Evolutionary conservation across 2,888 invertebrate genomes (phyloP), one percentile per base, ranked within the genome.

Genomic region (Dysmachus trigonus): DNA sequence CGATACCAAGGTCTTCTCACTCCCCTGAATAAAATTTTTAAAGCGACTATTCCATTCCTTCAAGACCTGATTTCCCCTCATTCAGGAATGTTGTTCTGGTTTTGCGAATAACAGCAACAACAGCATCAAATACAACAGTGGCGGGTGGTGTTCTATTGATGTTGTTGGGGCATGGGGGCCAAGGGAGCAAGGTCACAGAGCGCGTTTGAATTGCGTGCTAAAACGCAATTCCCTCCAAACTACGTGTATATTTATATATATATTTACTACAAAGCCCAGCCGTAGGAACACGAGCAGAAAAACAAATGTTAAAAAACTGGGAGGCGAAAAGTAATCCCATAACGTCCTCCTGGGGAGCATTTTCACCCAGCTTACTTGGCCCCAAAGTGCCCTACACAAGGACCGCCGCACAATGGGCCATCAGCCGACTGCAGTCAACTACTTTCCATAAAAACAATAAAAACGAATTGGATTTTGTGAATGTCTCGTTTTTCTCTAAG

Each of bases 121-220:
- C n/a, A n/a, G n/a, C n/a, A n/a, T n/a, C n/a, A n/a, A n/a, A n/a
- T n/a, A n/a, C n/a, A n/a, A n/a, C n/a, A n/a, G n/a, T n/a, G n/a
- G 27, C 18, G 27, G 77, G 27, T 47, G 77, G 77, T 7, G 18
- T 22, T n/a, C 10, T 62, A 62, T 62, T 62, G 47, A n/a, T 47
- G 47, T 62, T 27, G 62, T 62, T 62, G 22, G 62, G 22, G 62
- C 13, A 62, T 62, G 8, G 27, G 7, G 5, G 22, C 22, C 62
- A 2, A 27, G 62, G 41, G 47, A 47, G 22, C 77, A 77, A 77
- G 77, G 77, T 77, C 77, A 77, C 77, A 77, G 22, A 22, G 47
- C 27, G 47, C 27, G 22, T 47, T 77, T 77, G 47, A 27, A 77
- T 77, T 77, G 77, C 77, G 77, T 77, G 77, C 47, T 77, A 77